Evolutionary conservation across 1,140 invertebrate species (phyloP), one percentile per base, ranked within the genome.

Genomic region (Centruroides sculpturatus): DNA sequence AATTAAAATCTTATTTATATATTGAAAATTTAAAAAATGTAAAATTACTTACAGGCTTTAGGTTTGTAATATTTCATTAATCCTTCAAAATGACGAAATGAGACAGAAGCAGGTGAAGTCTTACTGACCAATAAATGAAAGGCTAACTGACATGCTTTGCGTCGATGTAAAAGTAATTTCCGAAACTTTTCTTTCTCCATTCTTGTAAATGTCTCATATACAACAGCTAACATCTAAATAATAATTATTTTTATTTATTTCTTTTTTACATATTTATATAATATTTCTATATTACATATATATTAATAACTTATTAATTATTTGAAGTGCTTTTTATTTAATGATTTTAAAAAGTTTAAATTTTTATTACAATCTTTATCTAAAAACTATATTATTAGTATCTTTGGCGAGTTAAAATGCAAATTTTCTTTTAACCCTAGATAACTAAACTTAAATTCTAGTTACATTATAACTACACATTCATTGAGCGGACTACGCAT

Each of bases 181-280:
- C 85, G 81, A 68, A 92, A 87, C 72, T 93, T 94, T 62, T 87
- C 84, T 59, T 88, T 85, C 74, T 94, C 89, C 49, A 89, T 84
- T 36, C 83, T 81, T 12, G 87, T 90, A 72, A 92, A 94, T 5
- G 88, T 85, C 75, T 92, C 89, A 73, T 92, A 92, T 3, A 92
- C 89, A 35, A 92, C 89, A 57, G 89, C 89, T 56, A 93, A 75
- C 82, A 92, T 86, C 83, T 86, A 69, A 61, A 71, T 68, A 65
- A 60, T 60, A 47, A 71, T 71, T 51, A 61, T 34, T 7, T 41
- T 34, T 53, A 58, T 47, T 34, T 54, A 55, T 46, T 12, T 11
- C 7, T 41, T 7, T n/a, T 57, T 51, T 53, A 11, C 5, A 34
- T 12, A 46, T 11, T 57, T 36, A n/a, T 8, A 36, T 8, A 47